Conservation (phyloP, 1,140 invertebrate genomes). For the Nephila pilipes region DNA sequence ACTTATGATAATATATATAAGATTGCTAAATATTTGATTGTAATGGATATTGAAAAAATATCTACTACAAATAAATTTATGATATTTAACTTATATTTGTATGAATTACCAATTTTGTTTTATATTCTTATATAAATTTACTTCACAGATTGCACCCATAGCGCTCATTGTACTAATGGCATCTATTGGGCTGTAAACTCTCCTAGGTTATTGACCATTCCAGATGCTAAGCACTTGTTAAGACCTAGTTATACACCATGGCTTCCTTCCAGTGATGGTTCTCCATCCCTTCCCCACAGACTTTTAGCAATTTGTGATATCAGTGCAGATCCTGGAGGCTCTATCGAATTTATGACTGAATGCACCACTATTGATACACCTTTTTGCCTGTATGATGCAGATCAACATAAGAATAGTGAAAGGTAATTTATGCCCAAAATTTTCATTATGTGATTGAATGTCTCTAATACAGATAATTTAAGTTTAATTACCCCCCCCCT, state of each 20-base stretch:
- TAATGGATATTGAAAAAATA: too few species aligned
- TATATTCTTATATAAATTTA: too few species aligned
- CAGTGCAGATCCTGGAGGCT: constrained; percentile 98
- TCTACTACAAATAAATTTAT: too few species aligned
- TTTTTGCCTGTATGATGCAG: constrained; percentile 99
- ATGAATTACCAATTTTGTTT: too few species aligned
- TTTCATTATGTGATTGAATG: too few species aligned
- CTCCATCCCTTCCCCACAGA: constrained; percentile 93
- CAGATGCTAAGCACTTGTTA: constrained; percentile 97
- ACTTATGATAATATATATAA: too few species aligned
- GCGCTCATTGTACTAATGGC: constrained; percentile 98
- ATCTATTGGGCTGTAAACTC: constrained; percentile 99
- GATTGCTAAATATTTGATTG: too few species aligned
- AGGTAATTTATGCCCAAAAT: constrained; percentile 83
- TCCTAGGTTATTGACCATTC: constrained; percentile 97
- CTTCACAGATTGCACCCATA: constrained; percentile 94
- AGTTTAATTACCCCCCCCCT: too few species aligned
- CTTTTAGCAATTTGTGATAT: constrained; percentile 95
- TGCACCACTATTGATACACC: constrained; percentile 99
- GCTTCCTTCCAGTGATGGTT: constrained; percentile 89
- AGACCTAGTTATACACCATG: constrained; percentile 94
- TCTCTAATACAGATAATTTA: too few species aligned
- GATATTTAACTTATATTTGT: too few species aligned
- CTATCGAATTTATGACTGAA: constrained; percentile 99
- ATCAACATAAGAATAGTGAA: constrained; percentile 97